Percentiles rank a stretch among this genome's conserved stretches.
These are phyloP conservation scores for Podabrus alpinus DNA, from an alignment of 2,888 invertebrate species.

Conservation along the genomic window DNA sequence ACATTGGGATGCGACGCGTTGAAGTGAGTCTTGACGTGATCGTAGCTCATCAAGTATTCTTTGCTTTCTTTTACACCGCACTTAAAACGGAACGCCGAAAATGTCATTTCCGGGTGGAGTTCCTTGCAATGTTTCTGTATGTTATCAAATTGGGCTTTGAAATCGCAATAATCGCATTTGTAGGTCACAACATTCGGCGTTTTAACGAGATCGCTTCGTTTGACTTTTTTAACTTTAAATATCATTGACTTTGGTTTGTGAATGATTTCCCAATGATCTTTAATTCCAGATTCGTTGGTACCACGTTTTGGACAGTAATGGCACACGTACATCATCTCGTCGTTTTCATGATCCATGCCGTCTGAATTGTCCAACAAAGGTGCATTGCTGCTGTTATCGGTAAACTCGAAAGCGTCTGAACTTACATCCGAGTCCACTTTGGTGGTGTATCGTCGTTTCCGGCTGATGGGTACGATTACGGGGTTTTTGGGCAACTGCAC, in stretches of 20 bases:
- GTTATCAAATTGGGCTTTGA: slow-evolving; percentile 43
- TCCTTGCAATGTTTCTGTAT: slow-evolving; percentile 50
- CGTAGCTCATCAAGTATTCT: slow-evolving; percentile 36
- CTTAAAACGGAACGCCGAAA: slow-evolving; percentile 40
- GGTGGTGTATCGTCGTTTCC: background rate
- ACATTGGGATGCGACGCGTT: slow-evolving; percentile 40
- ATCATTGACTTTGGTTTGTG: slow-evolving; percentile 30
- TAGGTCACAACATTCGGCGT: slow-evolving; percentile 12
- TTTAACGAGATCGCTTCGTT: background rate
- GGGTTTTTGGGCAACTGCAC: slow-evolving; percentile 10
- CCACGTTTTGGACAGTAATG: slow-evolving; percentile 38
- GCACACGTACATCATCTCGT: slow-evolving; percentile 29
- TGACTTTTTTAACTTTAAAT: slow-evolving; percentile 23
- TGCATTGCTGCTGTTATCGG: background rate
- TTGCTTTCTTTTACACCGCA: slow-evolving; percentile 41
- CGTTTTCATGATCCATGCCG: background rate
- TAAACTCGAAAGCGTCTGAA: background rate
- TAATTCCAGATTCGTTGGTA: slow-evolving; percentile 23
- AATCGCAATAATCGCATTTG: slow-evolving; percentile 45
- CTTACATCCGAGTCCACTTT: background rate
- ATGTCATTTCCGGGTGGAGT: slow-evolving; percentile 45
- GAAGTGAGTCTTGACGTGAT: slow-evolving; percentile 41
- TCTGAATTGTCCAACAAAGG: background rate
- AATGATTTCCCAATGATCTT: slow-evolving; percentile 34
- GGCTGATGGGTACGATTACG: slow-evolving; percentile 11